A percentile compares a stretch with the other conserved stretches of the same genome.
These are phyloP conservation scores for Drosophila mayaguana DNA, from an alignment of 2,888 invertebrate genomes.

Conservation along the genomic window DNA sequence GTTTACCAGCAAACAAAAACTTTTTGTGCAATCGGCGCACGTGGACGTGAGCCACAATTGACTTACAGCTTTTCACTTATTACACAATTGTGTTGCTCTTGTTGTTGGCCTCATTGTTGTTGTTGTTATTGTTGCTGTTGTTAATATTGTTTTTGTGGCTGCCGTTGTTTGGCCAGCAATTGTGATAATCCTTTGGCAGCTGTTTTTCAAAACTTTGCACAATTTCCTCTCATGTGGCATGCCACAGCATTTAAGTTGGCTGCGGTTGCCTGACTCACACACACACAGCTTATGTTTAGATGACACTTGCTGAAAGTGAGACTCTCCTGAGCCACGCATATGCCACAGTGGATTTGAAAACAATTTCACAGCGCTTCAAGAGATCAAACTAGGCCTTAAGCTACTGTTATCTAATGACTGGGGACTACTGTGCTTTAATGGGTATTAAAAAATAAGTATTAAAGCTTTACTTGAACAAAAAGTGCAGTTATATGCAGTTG, in stretches of 20 bases:
- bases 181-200: constrained; percentile 53
- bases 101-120: constrained; percentile 21
- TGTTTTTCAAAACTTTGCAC: constrained; percentile 26
- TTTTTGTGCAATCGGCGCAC: constrained; percentile 50
- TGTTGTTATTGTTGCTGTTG: constrained; percentile 8
- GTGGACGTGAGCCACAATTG: constrained; percentile 64
- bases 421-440: no score
- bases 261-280: neutral
- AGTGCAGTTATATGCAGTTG: neutral
- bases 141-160: constrained; percentile 6
- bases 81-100: constrained; percentile 20
- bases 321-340: neutral
- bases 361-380: neutral
- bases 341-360: neutral
- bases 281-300: neutral
- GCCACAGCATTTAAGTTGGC: constrained; percentile 33
- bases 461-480: neutral
- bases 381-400: neutral
- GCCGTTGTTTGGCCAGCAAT: constrained; percentile 43
- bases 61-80: constrained; percentile 63
- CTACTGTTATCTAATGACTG: neutral
- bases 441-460: no score
- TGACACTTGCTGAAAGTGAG: constrained; percentile 24
- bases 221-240: constrained; percentile 41
- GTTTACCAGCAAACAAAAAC: constrained; percentile 43